A percentile compares a stretch with the other conserved stretches of the same genome.
Evolutionary conservation across 2,888 invertebrate species (phyloP).

Genomic region (Melinopterus prodromus): DNA sequence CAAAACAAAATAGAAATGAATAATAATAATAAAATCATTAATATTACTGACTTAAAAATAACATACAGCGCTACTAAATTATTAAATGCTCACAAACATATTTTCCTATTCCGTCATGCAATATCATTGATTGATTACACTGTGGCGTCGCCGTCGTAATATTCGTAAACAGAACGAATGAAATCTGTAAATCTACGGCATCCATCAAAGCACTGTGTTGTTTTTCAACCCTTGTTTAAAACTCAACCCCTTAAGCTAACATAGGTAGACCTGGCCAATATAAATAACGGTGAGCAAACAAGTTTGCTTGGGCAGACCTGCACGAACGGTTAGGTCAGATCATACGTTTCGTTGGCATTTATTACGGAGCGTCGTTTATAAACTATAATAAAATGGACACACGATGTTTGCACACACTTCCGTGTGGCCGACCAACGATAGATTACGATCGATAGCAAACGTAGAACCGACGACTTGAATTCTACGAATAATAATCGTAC

Average conservation of each 20-base stretch:
- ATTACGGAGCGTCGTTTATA: background rate
- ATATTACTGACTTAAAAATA: background rate
- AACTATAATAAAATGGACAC: background rate
- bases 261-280: background rate
- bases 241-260: background rate
- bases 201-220: background rate
- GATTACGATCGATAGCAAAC: background rate
- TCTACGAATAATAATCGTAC: no score
- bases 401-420: background rate
- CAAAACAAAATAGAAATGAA: no score
- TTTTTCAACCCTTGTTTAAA: background rate
- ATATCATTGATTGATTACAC: background rate
- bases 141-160: background rate
- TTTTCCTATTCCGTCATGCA: background rate
- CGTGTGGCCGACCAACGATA: background rate
- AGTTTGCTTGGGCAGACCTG: background rate
- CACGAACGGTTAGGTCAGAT: background rate
- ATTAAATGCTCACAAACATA: background rate
- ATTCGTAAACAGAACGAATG: background rate
- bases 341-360: background rate
- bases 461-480: background rate
- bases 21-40: background rate
- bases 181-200: background rate
- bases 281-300: background rate
- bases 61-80: background rate